These are phyloP conservation scores for Lithobius niger DNA, from an alignment of 1,140 invertebrate genomes.

Conservation along the genomic window DNA sequence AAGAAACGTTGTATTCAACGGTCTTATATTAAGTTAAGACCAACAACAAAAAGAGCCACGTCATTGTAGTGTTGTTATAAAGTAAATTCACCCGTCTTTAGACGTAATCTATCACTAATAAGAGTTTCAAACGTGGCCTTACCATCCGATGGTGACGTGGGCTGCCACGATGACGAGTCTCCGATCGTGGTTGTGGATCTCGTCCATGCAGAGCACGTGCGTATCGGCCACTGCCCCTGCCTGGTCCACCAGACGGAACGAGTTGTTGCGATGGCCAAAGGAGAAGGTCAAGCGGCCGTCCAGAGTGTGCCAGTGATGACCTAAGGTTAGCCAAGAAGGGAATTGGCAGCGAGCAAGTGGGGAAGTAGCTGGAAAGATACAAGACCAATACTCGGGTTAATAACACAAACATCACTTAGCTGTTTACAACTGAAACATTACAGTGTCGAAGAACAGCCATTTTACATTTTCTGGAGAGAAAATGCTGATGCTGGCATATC, in stretches of 20 bases:
- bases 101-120: too few relatives aligned
- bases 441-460: too few relatives aligned
- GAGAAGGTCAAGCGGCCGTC: constrained; percentile 17
- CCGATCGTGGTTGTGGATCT: neutral
- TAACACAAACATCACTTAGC: too few relatives aligned
- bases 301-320: constrained; percentile 20
- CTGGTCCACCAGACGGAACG: constrained; percentile 15
- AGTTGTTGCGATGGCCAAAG: constrained; percentile 17
- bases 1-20: too few relatives aligned
- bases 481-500: too few relatives aligned
- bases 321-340: constrained; percentile 17
- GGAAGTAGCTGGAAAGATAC: constrained; percentile 13
- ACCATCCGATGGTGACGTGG: constrained; percentile 23
- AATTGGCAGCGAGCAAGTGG: constrained; percentile 17
- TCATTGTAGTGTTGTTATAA: too few relatives aligned
- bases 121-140: constrained; percentile 7
- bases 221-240: constrained; percentile 12
- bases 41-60: too few relatives aligned
- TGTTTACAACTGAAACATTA: too few relatives aligned
- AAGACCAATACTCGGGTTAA: too few relatives aligned
- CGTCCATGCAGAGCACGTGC: constrained; percentile 12
- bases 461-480: too few relatives aligned
- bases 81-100: too few relatives aligned
- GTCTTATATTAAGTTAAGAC: too few relatives aligned
- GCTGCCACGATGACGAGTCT: constrained; percentile 11